Evolutionary conservation across 2,113 vertebrate species (phyloP), one percentile per base, ranked within the genome.

Genomic region (Apus apus): DNA sequence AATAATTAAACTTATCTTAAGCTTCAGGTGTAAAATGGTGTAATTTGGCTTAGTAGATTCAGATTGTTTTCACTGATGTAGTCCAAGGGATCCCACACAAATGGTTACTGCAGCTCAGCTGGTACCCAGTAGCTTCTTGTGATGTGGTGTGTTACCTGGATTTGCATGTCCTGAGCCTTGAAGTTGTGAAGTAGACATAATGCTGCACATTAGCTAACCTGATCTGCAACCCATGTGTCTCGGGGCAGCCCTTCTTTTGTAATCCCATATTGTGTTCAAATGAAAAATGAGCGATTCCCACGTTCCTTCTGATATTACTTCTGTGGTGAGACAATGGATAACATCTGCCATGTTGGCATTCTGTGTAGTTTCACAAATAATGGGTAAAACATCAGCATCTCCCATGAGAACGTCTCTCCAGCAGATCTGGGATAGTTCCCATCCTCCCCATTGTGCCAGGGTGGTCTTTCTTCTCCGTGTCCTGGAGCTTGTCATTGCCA

Each of bases 271-370:
- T 80, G 82, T 90, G 32, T 36, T 88, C 29, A 36, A 71, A 64
- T 0, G 0, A 77, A 74, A 83, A 90, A 10, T 6, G n/a, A 90
- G 74, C 0, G 23, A 90, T 84, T 95, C 75, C 30, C 79, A 40
- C 36, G 60, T 61, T 74, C 56, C 45, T 75, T 66, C 82, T 88
- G 91, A 86, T 84, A 90, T 22, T 87, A 48, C 12, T 96, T 91
- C 75, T 71, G 64, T 60, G 75, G 67, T 57, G 48, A 85, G 85
- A 91, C 34, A 95, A 94, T 95, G 85, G 83, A 34, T 93, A 94
- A 95, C 82, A 95, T 88, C 93, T 91, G 92, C 72, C 72, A 15
- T 3, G 18, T 51, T 90, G 82, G 34, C 87, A 77, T 74, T 60
- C 60, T 4, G 0, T 61, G 68, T 15, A 62, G 32, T 88, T 96